Base-by-base conservation (phyloP, 2,797 vertebrate species). In the Scyliorhinus canicula region DNA sequence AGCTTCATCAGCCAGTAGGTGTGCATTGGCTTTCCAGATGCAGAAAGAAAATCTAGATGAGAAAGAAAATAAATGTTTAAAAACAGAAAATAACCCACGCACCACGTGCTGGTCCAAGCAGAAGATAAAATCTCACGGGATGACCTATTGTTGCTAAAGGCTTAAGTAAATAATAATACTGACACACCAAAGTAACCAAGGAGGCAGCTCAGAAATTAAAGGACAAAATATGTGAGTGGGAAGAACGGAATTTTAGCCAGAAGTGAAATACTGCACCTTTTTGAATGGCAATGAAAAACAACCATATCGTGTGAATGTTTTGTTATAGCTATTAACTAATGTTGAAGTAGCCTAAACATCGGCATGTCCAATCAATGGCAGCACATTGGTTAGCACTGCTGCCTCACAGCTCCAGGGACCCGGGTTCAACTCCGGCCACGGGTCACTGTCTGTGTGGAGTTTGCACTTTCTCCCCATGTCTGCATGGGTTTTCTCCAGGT, bases 11-110 rank as follows among this genome's bases (percentile, higher is more conserved):
- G 31, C 84, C 95, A 90, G 95, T 82, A 96, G 95, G 21, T 77
- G 65, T 0, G 96, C 95, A 6, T 98, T 98, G 95, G 97, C 96
- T 95, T 96, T 97, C 99, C 98, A 99, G 0, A 79, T 95, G 95
- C 0, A 93, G 28, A 99, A 95, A 31, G 95, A 84, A 35, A 95
- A 95, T 95, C 99, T 99, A 65, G 57, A 74, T 19, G 31, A 63
- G 0, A 93, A 95, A 96, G 60, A 7, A 24, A 74, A 31, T 9
- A 5, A 77, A 0, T 67, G 60, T 52, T 55, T 60, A 31, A 91
- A 82, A 1, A 90, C 4, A 71, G 12, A 28, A 28, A 93, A 35
- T 60, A 77, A 71, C 44, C 40, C 44, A 82, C 1, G 6, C 44
- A 47, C 35, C 79, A 47, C 9, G 7, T 82, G 9, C 35, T 74